Evolutionary conservation across 1,140 invertebrate genomes (phyloP).

Genomic region (Drosophila sturtevanti): DNA sequence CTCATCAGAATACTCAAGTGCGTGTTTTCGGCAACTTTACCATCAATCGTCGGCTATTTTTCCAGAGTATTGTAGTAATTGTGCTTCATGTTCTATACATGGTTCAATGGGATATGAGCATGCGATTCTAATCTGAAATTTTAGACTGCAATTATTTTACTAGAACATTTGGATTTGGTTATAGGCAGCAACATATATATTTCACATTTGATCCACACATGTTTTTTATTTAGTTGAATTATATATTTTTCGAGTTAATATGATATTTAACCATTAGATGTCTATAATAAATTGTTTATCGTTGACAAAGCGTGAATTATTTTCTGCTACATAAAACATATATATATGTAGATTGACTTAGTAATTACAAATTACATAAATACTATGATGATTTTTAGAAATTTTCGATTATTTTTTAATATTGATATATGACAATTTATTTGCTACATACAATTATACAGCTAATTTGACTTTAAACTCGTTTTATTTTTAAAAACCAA

Average conservation of each 20-base stretch:
- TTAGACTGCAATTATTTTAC: too few species aligned
- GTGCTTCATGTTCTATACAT: too few species aligned
- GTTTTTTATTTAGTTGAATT: slow-evolving; percentile 10
- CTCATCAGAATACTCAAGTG: too few species aligned
- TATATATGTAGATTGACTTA: slow-evolving; percentile 33
- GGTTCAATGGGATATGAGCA: too few species aligned
- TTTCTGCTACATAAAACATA: slow-evolving; percentile 33
- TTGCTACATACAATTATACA: slow-evolving; percentile 49
- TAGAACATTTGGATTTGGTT: neutral
- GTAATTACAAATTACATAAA: slow-evolving; percentile 23
- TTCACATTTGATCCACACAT: neutral
- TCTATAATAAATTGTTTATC: slow-evolving; percentile 10
- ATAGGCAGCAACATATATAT: neutral
- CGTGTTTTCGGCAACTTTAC: too few species aligned
- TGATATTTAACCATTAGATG: slow-evolving; percentile 15
- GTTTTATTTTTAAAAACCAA: slow-evolving; percentile 35
- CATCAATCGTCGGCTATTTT: too few species aligned
- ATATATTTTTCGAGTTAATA: slow-evolving; percentile 14
- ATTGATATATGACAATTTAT: slow-evolving; percentile 46
- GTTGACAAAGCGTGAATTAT: slow-evolving; percentile 12
- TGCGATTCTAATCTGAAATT: too few species aligned
- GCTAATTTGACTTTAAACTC: slow-evolving; percentile 58
- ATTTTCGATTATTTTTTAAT: slow-evolving; percentile 35
- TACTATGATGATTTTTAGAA: slow-evolving; percentile 5
- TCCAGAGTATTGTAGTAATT: too few species aligned